Percentiles rank a stretch among this genome's conserved stretches.
Evolutionary conservation across 1,140 invertebrate genomes (phyloP).

Genomic region (Conus ventricosus): DNA sequence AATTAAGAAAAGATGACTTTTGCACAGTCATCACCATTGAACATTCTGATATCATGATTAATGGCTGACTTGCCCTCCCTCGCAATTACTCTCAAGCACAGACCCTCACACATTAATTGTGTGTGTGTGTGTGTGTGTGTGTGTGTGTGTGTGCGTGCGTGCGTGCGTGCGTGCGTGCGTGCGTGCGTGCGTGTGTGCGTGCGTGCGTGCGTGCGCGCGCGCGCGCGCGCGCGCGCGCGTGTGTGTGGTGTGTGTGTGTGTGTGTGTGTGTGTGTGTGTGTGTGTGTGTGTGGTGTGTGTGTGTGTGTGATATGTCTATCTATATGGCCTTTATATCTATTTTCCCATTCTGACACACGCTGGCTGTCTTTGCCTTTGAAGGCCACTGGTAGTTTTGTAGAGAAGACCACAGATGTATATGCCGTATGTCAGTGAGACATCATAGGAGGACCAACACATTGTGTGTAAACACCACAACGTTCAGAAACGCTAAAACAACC

Average conservation of each 20-base stretch:
- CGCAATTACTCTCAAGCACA: too few relatives aligned
- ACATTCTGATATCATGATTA: too few relatives aligned
- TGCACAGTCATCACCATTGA: too few relatives aligned
- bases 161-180: not conserved
- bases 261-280: slow-evolving; percentile 11
- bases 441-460: too few relatives aligned
- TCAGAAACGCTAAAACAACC: too few relatives aligned
- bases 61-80: too few relatives aligned
- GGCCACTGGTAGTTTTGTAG: not conserved
- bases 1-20: too few relatives aligned
- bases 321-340: too few relatives aligned
- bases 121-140: not conserved
- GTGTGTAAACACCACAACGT: too few relatives aligned
- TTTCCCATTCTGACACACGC: too few relatives aligned
- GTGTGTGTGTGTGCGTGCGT: not conserved
- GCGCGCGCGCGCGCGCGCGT: not conserved
- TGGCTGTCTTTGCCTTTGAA: not conserved
- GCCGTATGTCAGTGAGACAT: not conserved
- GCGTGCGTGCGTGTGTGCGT: not conserved
- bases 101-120: not conserved
- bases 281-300: not conserved
- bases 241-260: slow-evolving; percentile 7
- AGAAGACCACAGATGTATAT: not conserved
- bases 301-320: not conserved
- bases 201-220: not conserved